phyloP scores from a whole-genome alignment of 2,888 invertebrate species.

The Iselma pallidipennis region DNA sequence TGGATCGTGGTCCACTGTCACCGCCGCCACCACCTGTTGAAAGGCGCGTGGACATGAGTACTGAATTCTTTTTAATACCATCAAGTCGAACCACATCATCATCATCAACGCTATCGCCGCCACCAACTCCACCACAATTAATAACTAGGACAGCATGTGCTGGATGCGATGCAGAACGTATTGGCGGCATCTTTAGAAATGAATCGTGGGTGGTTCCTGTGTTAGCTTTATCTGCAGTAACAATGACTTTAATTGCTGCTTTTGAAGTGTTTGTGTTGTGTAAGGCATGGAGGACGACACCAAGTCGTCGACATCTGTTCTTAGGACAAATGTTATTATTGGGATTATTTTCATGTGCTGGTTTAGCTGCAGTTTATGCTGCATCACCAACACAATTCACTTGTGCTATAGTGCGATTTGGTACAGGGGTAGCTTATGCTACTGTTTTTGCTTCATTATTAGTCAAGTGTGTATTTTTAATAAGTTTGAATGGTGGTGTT shows the following conservation, averaged over 20 bases:
- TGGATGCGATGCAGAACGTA: slow-evolving; percentile 39
- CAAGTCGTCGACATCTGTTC: slow-evolving; percentile 82
- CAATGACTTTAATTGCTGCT: slow-evolving; percentile 81
- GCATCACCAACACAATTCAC: slow-evolving; percentile 78
- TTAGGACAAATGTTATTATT: slow-evolving; percentile 84
- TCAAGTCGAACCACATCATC: slow-evolving; percentile 56
- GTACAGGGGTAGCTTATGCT: slow-evolving; percentile 80
- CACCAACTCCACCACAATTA: slow-evolving; percentile 36
- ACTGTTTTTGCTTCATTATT: slow-evolving; percentile 88
- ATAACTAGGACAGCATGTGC: slow-evolving; percentile 52
- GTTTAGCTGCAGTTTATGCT: slow-evolving; percentile 76
- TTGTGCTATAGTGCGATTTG: slow-evolving; percentile 81
- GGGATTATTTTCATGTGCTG: slow-evolving; percentile 81
- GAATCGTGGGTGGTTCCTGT: slow-evolving; percentile 93
- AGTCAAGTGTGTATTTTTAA: slow-evolving; percentile 91
- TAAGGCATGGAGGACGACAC: slow-evolving; percentile 80
- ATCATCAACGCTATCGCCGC: slow-evolving; percentile 45
- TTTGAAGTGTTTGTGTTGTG: slow-evolving; percentile 91
- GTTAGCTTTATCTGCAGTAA: slow-evolving; percentile 79
- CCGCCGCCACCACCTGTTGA: slow-evolving; percentile 31
- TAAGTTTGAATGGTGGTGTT: slow-evolving; percentile 88
- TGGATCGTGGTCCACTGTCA: slow-evolving; percentile 44
- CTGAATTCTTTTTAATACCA: slow-evolving; percentile 81
- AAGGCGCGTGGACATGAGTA: slow-evolving; percentile 76
- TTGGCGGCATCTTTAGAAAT: slow-evolving; percentile 58